Percentiles rank a stretch among this genome's conserved stretches.
Conservation (phyloP, 2,113 vertebrate genomes). For the Himantopus leucocephalus region DNA sequence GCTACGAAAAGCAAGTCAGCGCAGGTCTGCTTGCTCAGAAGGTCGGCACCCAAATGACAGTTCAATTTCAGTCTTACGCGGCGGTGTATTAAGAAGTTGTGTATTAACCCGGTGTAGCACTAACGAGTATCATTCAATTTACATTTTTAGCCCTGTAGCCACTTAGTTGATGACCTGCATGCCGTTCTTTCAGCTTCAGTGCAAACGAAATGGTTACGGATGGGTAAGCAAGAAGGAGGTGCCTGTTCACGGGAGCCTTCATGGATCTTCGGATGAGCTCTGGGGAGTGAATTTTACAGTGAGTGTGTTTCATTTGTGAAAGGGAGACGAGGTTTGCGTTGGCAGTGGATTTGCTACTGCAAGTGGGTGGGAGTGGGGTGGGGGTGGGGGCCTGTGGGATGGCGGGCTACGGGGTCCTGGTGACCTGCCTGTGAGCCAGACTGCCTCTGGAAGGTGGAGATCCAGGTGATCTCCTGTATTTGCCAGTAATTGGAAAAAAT, state of each 20-base stretch:
- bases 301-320: fast-evolving
- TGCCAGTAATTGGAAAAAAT: neutral
- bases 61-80: neutral
- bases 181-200: fast-evolving
- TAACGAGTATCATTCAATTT: neutral
- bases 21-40: neutral
- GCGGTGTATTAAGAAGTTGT: neutral
- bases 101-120: neutral
- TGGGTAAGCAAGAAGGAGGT: neutral
- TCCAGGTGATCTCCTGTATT: neutral
- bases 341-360: neutral
- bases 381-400: fast-evolving
- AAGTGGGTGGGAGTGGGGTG: neutral
- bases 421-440: neutral
- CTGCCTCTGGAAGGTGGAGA: neutral
- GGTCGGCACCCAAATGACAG: neutral
- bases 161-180: neutral
- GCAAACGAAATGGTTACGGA: fast-evolving
- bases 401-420: neutral
- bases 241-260: fast-evolving
- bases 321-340: neutral
- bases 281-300: neutral
- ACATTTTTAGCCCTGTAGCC: neutral
- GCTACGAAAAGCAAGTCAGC: neutral
- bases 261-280: neutral